A percentile compares a stretch with the other conserved stretches of the same genome.
Evolutionary conservation across 1,140 invertebrate species (phyloP).

Genomic region (Penaeus japonicus): DNA sequence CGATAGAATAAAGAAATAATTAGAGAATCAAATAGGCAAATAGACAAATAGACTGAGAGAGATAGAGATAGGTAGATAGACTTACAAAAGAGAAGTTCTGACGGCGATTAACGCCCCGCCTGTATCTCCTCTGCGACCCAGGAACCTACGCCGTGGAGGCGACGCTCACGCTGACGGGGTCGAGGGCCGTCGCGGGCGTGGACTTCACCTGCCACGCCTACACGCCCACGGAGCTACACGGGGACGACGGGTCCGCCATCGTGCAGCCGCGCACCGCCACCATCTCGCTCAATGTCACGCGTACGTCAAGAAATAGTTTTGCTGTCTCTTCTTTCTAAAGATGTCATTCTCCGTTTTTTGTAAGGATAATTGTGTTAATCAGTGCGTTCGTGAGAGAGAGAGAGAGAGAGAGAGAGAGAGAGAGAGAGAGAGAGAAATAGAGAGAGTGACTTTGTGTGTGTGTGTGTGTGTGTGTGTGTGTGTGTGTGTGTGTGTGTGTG

Average conservation of each 20-base stretch:
- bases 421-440: background rate
- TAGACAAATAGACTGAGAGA: too few relatives aligned
- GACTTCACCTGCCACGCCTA: conserved; percentile 44
- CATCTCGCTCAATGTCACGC: conserved; percentile 37
- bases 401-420: background rate
- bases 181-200: conserved; percentile 22
- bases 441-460: background rate
- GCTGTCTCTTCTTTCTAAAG: background rate
- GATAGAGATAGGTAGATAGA: too few relatives aligned
- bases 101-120: too few relatives aligned
- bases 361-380: background rate
- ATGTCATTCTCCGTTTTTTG: background rate
- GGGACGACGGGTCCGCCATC: background rate
- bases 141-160: conserved; percentile 32
- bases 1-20: too few relatives aligned
- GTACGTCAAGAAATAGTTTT: background rate
- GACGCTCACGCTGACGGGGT: conserved; percentile 6
- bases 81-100: too few relatives aligned
- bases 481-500: background rate
- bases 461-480: background rate
- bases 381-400: background rate
- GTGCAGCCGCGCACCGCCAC: conserved; percentile 38
- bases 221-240: background rate
- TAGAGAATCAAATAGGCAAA: too few relatives aligned
- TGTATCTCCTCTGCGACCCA: background rate